Evolutionary conservation across 2,888 invertebrate genomes (phyloP).

Genomic region (Andrena haemorrhoa): DNA sequence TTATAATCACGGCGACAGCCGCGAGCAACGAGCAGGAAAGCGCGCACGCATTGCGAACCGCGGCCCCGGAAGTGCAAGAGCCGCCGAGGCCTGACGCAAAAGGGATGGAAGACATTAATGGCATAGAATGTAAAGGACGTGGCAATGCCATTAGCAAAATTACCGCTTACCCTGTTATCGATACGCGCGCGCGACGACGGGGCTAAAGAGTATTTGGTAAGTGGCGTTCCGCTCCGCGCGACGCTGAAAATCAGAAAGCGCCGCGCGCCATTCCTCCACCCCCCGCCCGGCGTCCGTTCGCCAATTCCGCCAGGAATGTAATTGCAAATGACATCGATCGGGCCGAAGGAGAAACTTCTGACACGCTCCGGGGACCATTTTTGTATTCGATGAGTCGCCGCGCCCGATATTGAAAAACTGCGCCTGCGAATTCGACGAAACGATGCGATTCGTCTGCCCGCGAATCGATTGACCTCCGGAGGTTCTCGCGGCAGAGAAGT

Average conservation of each 20-base stretch:
- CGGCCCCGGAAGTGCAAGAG: constrained; percentile 33
- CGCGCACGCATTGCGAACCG: constrained; percentile 7
- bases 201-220: constrained; percentile 39
- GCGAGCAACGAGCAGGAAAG: not conserved
- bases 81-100: constrained; percentile 18
- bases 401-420: too few species aligned
- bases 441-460: not conserved
- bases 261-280: constrained; percentile 4
- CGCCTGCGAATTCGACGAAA: too few species aligned
- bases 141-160: constrained; percentile 82
- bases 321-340: constrained; percentile 45
- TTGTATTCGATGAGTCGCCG: not conserved
- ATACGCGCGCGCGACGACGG: constrained; percentile 70
- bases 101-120: constrained; percentile 61
- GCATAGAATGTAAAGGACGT: constrained; percentile 73
- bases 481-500: not conserved
- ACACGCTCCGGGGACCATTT: constrained; percentile 8
- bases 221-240: constrained; percentile 25
- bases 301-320: constrained; percentile 43
- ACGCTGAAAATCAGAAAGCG: constrained; percentile 39
- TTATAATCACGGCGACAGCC: not conserved
- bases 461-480: not conserved
- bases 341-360: constrained; percentile 21
- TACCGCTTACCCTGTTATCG: constrained; percentile 81
- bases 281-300: not conserved